Base-by-base conservation (phyloP, 2,888 invertebrate species). In the Poecilobothrus nobilitatus region DNA sequence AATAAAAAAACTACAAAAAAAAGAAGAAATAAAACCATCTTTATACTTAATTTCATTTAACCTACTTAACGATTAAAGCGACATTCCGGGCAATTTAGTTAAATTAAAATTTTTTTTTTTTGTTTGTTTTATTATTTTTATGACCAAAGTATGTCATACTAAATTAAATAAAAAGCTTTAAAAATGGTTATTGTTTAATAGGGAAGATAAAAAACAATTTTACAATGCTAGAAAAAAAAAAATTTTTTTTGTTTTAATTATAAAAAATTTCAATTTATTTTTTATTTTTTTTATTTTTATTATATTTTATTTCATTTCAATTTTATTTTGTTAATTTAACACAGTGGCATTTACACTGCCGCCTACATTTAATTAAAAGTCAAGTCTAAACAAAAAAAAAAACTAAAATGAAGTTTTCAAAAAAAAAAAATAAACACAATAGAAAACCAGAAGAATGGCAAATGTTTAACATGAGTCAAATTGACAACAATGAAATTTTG, bases 351-450 rank as follows among this genome's bases (percentile, higher is more conserved):
- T 37, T 53, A 53, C 53, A 53, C 53, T 15, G 18, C 53, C 53
- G 53, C 53, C 53, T 53, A 53, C 53, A 53, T 53, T 53, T 53
- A 53, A 53, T 53, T 53, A 53, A 53, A 15, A 53, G 53, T 53
- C 53, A 53, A 53, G 15, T 53, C 15, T 41, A 41, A 41, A 9
- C 1, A 9, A 41, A 12, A 12, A 9, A 41, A 41, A 15, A 41
- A 41, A 12, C 1, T 2, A 41, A 41, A 3, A 41, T 41, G 4
- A 12, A 12, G 41, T 41, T 41, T 41, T n/a, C n/a, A n/a, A n/a
- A n/a, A n/a, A n/a, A n/a, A n/a, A n/a, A n/a, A n/a, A n/a, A n/a
- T n/a, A 15, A 53, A 53, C 6, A 18, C 15, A 53, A 37, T 6
- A 53, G 18, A 18, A 18, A 53, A 53, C 9, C 37, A 37, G 37